These are phyloP conservation scores for Ericerus pela DNA, from an alignment of 1,140 invertebrate genomes.

Conservation along the genomic window DNA sequence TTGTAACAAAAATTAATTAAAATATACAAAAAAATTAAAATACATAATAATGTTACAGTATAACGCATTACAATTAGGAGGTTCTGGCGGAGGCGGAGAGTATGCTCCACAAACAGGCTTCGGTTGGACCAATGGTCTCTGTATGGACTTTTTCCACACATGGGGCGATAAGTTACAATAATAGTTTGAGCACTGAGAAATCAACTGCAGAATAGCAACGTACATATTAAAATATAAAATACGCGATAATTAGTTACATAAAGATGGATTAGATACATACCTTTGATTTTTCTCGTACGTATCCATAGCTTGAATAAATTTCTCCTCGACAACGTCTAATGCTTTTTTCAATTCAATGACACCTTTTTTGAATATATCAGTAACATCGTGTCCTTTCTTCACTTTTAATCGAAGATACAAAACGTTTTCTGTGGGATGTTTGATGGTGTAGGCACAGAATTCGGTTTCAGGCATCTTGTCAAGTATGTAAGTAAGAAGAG, in stretches of 20 bases:
- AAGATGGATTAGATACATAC: too few relatives aligned
- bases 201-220: too few relatives aligned
- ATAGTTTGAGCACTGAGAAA: too few relatives aligned
- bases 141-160: constrained; percentile 52
- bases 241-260: too few relatives aligned
- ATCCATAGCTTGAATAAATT: constrained; percentile 11
- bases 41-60: constrained; percentile 8
- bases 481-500: constrained; percentile 14
- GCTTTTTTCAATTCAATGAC: constrained; percentile 14
- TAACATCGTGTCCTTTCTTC: constrained; percentile 10
- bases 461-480: constrained; percentile 17
- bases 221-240: too few relatives aligned
- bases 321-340: constrained; percentile 14
- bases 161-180: too few relatives aligned
- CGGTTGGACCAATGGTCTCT: constrained; percentile 84
- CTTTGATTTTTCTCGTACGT: not conserved
- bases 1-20: too few relatives aligned
- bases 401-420: constrained; percentile 17
- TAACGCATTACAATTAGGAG: constrained; percentile 36
- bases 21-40: not conserved
- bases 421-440: constrained; percentile 17
- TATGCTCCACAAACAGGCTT: constrained; percentile 78
- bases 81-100: constrained; percentile 71
- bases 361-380: constrained; percentile 17
- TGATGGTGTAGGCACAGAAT: constrained; percentile 17